Percentiles rank a stretch among this genome's conserved stretches.
Evolutionary conservation across 2,113 vertebrate genomes (phyloP).

Genomic region (Ophthalmolycus amberensis): DNA sequence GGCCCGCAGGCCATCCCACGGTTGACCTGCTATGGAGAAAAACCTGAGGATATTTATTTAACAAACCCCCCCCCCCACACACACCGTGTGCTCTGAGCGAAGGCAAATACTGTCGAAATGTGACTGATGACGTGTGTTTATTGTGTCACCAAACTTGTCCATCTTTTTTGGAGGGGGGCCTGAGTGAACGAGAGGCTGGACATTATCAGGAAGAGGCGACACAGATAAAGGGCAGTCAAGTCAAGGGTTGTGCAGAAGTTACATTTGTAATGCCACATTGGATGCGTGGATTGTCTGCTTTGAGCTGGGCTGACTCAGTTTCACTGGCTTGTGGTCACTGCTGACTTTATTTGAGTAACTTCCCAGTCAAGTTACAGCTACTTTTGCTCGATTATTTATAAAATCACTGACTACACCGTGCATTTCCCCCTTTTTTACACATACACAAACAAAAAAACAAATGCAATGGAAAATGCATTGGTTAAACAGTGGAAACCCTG

Average conservation of each 20-base stretch:
- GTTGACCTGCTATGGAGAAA: conserved; percentile 27
- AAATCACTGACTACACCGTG: not conserved
- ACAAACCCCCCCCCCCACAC: not conserved
- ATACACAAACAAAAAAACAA: not conserved
- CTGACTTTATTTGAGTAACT: not conserved
- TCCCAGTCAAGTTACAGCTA: too few species aligned
- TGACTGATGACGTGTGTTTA: conserved; percentile 16
- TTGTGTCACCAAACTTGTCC: not conserved
- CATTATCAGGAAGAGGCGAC: not conserved
- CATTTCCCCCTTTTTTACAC: not conserved
- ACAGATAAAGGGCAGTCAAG: not conserved
- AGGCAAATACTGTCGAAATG: conserved; percentile 28
- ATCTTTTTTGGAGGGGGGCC: not conserved
- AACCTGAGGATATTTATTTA: not conserved
- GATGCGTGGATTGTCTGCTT: not conserved
- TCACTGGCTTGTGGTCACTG: not conserved
- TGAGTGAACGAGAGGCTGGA: not conserved
- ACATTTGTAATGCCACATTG: not conserved
- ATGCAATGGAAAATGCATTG: not conserved
- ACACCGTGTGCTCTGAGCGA: conserved; percentile 21
- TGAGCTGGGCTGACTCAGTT: not conserved
- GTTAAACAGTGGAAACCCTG: not conserved
- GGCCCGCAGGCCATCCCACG: conserved; percentile 24
- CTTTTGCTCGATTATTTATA: not conserved
- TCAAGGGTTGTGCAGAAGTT: not conserved